Evolutionary conservation across 2,113 vertebrate species (phyloP).

Genomic region (Pteropus alecto): DNA sequence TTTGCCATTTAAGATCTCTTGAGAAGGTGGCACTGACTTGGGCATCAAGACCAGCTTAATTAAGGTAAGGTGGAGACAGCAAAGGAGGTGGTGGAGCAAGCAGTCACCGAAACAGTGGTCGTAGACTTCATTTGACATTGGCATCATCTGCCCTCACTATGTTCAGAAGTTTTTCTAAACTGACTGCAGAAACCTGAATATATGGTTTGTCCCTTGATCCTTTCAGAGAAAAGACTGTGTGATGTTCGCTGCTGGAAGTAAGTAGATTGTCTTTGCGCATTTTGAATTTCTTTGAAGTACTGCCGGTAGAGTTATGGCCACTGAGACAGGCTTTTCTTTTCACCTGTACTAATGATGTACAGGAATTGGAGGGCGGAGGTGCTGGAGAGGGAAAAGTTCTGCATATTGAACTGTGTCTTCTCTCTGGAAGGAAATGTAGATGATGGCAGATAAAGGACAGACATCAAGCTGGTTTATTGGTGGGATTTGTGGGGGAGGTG

Average conservation of each 20-base stretch:
- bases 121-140: slow-evolving; percentile 91
- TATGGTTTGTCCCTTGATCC: slow-evolving; percentile 49
- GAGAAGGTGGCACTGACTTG: slow-evolving; percentile 86
- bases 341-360: too few relatives aligned
- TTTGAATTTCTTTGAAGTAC: too few relatives aligned
- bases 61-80: slow-evolving; percentile 81
- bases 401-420: too few relatives aligned
- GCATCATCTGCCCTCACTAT: slow-evolving; percentile 90
- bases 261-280: too few relatives aligned
- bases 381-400: too few relatives aligned
- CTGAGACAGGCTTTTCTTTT: too few relatives aligned
- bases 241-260: too few relatives aligned
- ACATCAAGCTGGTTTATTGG: slow-evolving; percentile 13
- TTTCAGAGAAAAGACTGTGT: too few relatives aligned
- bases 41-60: slow-evolving; percentile 85
- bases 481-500: slow-evolving; percentile 27
- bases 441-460: slow-evolving; percentile 52
- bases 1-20: slow-evolving; percentile 91
- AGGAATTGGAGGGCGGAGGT: too few relatives aligned
- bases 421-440: slow-evolving; percentile 23
- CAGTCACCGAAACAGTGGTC: slow-evolving; percentile 81
- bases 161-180: slow-evolving; percentile 97
- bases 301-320: too few relatives aligned
- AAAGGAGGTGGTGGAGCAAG: slow-evolving; percentile 80
- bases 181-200: slow-evolving; percentile 95